phyloP scores from a whole-genome alignment of 30 jellyfish, hydroid and myxozoan species.

The Cassiopea andromeda region DNA sequence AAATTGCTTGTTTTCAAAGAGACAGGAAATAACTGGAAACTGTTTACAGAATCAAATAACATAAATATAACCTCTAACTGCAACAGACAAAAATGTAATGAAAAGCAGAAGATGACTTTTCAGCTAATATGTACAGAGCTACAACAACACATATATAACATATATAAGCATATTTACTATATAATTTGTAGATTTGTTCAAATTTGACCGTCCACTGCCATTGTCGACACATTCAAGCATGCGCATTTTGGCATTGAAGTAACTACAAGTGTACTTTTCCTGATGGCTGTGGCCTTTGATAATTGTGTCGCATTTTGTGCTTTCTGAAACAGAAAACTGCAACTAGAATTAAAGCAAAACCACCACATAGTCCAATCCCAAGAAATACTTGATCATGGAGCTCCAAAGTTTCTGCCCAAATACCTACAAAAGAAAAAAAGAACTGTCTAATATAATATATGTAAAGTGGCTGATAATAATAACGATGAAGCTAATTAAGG shows the following conservation, averaged over 20 bases:
- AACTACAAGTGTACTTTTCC: neutral
- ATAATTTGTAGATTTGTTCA: neutral
- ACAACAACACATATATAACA: too few species aligned
- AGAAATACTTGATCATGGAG: constrained; percentile 47
- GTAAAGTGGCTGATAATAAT: neutral
- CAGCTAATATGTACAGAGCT: too few species aligned
- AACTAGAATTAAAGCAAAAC: neutral
- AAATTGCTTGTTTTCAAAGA: too few species aligned
- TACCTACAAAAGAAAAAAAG: constrained; percentile 9
- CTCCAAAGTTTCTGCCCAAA: constrained; percentile 49
- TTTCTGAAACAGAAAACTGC: constrained; percentile 12
- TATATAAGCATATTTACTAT: too few species aligned
- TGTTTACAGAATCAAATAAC: too few species aligned
- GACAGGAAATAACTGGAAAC: too few species aligned
- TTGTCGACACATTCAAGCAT: neutral
- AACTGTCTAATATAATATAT: neutral
- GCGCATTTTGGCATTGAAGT: neutral
- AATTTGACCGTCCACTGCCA: neutral
- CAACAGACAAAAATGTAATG: too few species aligned
- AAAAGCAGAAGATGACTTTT: too few species aligned
- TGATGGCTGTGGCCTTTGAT: neutral
- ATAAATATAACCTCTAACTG: too few species aligned
- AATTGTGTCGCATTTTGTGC: neutral
- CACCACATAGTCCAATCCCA: constrained; percentile 45
- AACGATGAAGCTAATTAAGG: neutral